phyloP scores from a whole-genome alignment of 2,113 vertebrate genomes.

The Pogona vitticeps region DNA sequence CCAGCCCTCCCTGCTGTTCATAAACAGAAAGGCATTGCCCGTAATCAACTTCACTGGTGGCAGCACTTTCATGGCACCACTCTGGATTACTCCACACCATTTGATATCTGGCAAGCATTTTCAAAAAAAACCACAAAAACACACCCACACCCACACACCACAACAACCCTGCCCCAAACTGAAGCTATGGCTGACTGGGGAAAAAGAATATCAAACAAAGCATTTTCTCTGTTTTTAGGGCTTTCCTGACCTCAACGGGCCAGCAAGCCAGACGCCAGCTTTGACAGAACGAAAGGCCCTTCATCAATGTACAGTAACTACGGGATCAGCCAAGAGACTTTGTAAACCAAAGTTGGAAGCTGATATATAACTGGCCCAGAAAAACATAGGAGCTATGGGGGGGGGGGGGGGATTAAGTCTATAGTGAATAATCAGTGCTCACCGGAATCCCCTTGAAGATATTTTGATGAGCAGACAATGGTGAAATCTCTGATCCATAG shows the following conservation, averaged over 20 bases:
- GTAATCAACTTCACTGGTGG: neutral
- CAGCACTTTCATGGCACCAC: neutral
- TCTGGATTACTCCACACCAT: neutral
- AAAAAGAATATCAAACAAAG: neutral
- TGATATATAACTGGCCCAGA: no score
- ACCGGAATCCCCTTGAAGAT: no score
- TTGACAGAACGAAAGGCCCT: neutral
- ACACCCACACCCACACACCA: no score
- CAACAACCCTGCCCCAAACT: neutral
- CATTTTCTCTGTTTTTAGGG: neutral
- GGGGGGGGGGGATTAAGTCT: no score
- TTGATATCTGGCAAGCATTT: neutral
- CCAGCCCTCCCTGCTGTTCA: neutral
- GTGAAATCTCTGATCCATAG: no score
- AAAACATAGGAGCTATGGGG: no score
- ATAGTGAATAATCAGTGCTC: no score
- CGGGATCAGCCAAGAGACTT: no score
- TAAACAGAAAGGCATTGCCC: neutral
- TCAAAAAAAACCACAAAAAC: no score
- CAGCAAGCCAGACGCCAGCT: neutral
- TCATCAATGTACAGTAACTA: neutral
- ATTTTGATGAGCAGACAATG: no score
- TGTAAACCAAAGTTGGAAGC: no score
- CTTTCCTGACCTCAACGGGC: neutral
- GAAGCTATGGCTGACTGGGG: neutral